Evolutionary conservation across 2,113 vertebrate species (phyloP).

Genomic region (Isurus oxyrinchus): DNA sequence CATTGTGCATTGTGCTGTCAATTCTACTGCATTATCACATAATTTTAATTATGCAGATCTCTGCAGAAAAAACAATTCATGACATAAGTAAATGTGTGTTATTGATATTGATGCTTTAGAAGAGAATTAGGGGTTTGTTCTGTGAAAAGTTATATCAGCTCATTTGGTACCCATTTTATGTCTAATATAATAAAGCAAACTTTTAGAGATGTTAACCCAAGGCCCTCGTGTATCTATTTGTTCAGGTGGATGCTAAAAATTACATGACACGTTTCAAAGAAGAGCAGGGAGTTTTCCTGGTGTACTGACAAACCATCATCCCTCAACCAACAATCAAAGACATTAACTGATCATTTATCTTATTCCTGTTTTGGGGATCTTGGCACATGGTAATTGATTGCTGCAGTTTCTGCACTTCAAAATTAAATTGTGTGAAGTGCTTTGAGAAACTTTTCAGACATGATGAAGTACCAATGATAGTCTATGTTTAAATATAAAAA

Average conservation of each 20-base stretch:
- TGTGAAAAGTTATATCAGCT: background rate
- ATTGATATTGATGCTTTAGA: background rate
- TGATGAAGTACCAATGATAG: background rate
- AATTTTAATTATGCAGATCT: background rate
- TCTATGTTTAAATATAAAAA: background rate
- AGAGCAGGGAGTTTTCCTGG: background rate
- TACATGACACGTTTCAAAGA: background rate
- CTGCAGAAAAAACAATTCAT: background rate
- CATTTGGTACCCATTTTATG: background rate
- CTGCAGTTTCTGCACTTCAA: no score
- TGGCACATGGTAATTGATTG: no score
- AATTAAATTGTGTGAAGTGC: background rate
- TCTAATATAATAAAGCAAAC: background rate
- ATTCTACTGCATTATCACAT: background rate
- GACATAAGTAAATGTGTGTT: background rate
- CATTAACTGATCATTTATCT: no score
- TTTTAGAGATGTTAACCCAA: background rate
- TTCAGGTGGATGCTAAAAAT: background rate
- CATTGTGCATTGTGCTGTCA: background rate
- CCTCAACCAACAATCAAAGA: background rate
- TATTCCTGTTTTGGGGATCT: no score
- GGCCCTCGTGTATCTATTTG: background rate
- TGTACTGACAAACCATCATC: background rate
- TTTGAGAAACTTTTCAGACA: background rate
- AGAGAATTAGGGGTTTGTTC: background rate